These are phyloP conservation scores for Trachemys scripta DNA, from an alignment of 2,113 vertebrate genomes.

Conservation along the genomic window DNA sequence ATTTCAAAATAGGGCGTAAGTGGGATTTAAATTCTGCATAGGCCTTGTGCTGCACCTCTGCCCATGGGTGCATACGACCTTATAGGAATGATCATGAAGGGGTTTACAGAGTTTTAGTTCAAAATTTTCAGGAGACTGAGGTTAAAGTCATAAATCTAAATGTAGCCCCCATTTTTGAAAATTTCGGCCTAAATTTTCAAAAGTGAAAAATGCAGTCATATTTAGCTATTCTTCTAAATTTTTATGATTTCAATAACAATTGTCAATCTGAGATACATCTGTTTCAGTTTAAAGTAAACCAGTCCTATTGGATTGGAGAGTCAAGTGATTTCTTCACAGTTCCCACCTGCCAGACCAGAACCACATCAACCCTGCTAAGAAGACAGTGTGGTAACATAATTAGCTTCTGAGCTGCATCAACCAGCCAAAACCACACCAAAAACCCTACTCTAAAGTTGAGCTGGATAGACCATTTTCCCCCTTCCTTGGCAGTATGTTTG, in stretches of 20 bases:
- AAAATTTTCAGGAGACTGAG: not conserved
- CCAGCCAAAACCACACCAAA: not conserved
- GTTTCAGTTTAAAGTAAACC: not conserved
- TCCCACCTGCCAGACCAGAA: not conserved
- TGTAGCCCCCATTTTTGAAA: not conserved
- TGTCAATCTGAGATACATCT: slow-evolving; percentile 5
- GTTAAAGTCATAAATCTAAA: not conserved
- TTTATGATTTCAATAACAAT: not conserved
- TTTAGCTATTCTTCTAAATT: not conserved
- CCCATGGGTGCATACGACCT: not conserved
- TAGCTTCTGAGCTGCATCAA: not conserved
- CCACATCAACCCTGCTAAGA: not conserved
- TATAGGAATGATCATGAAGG: not conserved
- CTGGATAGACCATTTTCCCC: not conserved
- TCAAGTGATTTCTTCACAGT: not conserved
- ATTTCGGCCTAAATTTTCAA: not conserved
- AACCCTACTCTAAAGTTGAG: not conserved
- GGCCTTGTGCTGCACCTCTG: not conserved
- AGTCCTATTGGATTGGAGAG: not conserved
- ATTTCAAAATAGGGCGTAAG: not conserved
- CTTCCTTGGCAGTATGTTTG: slow-evolving; percentile 6
- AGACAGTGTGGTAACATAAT: not conserved
- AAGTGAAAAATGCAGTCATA: not conserved
- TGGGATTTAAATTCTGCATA: not conserved
- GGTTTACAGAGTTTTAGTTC: not conserved